Percentiles rank a stretch among this genome's conserved stretches.
Conservation (phyloP, 2,113 vertebrate genomes). For the Pipa parva region DNA sequence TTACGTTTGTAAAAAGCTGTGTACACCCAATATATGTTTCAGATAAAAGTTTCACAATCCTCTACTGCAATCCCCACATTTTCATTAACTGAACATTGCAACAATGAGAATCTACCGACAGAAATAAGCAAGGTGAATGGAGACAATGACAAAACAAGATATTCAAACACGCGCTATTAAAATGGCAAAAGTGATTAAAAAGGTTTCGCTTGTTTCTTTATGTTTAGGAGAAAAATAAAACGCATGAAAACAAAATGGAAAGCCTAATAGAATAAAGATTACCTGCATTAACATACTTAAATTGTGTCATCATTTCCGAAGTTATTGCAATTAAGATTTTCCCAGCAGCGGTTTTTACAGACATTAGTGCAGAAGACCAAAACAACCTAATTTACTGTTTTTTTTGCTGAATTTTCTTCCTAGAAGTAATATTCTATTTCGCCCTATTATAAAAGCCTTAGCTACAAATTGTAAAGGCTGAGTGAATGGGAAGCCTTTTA, state of each 20-base stretch:
- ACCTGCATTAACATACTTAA: constrained; percentile 31
- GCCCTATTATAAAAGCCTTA: too few relatives aligned
- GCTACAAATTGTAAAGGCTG: too few relatives aligned
- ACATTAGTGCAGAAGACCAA: constrained; percentile 30
- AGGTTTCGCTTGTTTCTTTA: not conserved
- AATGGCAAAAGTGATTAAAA: constrained; percentile 3
- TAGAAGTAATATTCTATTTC: not conserved
- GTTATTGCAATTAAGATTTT: constrained; percentile 33
- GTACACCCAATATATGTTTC: too few relatives aligned
- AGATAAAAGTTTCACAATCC: too few relatives aligned
- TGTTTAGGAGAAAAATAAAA: constrained; percentile 13
- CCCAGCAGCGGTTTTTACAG: constrained; percentile 27
- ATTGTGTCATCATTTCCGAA: constrained; percentile 25
- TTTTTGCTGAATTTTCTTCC: constrained; percentile 4
- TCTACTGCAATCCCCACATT: too few relatives aligned
- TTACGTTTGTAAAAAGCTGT: too few relatives aligned
- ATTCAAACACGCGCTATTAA: too few relatives aligned
- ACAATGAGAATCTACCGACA: too few relatives aligned
- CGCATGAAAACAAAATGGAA: constrained; percentile 5
- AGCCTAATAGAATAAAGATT: constrained; percentile 28
- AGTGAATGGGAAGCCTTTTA: too few relatives aligned
- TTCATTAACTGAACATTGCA: too few relatives aligned
- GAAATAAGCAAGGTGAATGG: too few relatives aligned
- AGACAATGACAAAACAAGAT: too few relatives aligned
- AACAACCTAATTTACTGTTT: constrained; percentile 24